Percentiles rank a stretch among this genome's conserved stretches.
Conservation (phyloP, 2,888 invertebrate species). For the Lypha dubia region DNA sequence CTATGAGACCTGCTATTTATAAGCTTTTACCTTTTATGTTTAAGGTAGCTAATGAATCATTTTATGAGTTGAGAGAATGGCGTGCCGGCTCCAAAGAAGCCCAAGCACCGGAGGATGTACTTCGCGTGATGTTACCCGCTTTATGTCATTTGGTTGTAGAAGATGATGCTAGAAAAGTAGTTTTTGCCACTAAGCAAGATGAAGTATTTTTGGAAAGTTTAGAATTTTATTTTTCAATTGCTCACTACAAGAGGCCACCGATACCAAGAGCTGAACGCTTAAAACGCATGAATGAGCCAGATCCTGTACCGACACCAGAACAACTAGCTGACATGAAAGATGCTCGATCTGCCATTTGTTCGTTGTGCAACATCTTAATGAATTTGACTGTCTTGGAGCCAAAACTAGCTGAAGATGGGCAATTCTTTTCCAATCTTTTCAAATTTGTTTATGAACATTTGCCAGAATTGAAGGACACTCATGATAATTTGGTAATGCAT, state of each 20-base stretch:
- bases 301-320: constrained; percentile 89
- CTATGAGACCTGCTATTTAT: constrained; percentile 92
- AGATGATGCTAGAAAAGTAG: constrained; percentile 92
- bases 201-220: constrained; percentile 91
- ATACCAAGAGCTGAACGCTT: constrained; percentile 91
- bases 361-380: constrained; percentile 95
- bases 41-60: constrained; percentile 91
- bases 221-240: constrained; percentile 93
- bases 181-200: constrained; percentile 91
- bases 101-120: constrained; percentile 87
- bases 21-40: constrained; percentile 92
- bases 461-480: constrained; percentile 91
- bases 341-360: constrained; percentile 92
- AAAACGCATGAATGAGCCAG: constrained; percentile 90
- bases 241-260: constrained; percentile 92
- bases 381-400: constrained; percentile 95
- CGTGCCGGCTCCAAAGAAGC: constrained; percentile 87
- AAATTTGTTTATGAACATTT: constrained; percentile 94
- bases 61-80: constrained; percentile 88
- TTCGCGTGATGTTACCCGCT: constrained; percentile 93
- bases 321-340: constrained; percentile 92
- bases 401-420: constrained; percentile 90
- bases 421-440: constrained; percentile 90
- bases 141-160: constrained; percentile 96
- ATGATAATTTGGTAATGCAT: constrained; percentile 92